These are phyloP conservation scores for Ypsolopha scabrella DNA, from an alignment of 2,888 invertebrate genomes.

Conservation along the genomic window DNA sequence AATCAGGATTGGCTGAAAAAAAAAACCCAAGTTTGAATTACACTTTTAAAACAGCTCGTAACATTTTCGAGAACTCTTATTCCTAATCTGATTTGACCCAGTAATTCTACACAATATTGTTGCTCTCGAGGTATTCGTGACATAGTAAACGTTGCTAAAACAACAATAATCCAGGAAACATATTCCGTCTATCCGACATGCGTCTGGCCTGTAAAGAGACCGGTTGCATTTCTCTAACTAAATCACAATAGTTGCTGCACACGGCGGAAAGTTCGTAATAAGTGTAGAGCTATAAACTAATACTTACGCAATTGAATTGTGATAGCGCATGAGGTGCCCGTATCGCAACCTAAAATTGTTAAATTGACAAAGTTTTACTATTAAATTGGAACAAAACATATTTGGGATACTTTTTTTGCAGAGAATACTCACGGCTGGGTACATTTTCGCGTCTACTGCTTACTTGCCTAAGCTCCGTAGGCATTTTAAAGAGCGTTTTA, in stretches of 20 bases:
- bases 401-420: not conserved
- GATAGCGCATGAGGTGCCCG: constrained; percentile 65
- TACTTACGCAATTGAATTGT: constrained; percentile 68
- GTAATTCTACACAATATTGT: too few relatives aligned
- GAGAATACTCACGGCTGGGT: constrained; percentile 55
- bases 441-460: constrained; percentile 58
- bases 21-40: constrained; percentile 19
- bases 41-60: constrained; percentile 1
- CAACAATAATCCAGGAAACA: too few relatives aligned
- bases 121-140: too few relatives aligned
- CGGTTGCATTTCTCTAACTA: not conserved
- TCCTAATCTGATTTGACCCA: too few relatives aligned
- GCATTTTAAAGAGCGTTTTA: constrained; percentile 25
- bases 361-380: constrained; percentile 22
- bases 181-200: too few relatives aligned
- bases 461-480: constrained; percentile 41
- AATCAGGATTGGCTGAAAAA: constrained; percentile 72
- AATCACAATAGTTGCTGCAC: not conserved
- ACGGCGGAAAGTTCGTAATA: not conserved
- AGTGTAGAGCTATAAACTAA: not conserved
- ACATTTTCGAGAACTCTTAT: not conserved
- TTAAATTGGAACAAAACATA: not conserved
- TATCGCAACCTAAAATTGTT: constrained; percentile 64
- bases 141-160: too few relatives aligned
- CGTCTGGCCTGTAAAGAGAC: too few relatives aligned